Base-by-base conservation (phyloP, 2,113 vertebrate genomes). In the Aegotheles bennettii region DNA sequence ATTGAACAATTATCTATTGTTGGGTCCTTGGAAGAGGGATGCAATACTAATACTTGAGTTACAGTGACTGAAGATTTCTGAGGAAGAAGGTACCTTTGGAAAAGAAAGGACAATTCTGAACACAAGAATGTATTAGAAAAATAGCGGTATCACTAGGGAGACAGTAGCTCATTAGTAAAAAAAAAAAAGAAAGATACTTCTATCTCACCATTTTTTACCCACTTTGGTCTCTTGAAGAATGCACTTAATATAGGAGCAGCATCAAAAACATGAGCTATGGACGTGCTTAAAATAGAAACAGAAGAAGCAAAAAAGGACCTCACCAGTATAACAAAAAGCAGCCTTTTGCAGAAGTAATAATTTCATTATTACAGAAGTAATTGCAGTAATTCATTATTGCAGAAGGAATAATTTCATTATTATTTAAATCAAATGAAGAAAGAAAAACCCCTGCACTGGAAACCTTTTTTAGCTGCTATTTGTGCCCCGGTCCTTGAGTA, bases 371-470 rank as follows among this genome's bases (percentile, higher is more conserved):
- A 53, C n/a, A n/a, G n/a, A n/a, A n/a, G n/a, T n/a, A n/a, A n/a
- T n/a, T n/a, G n/a, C n/a, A n/a, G n/a, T n/a, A n/a, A n/a, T n/a
- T n/a, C n/a, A n/a, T n/a, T n/a, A n/a, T n/a, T n/a, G n/a, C n/a
- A n/a, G n/a, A n/a, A n/a, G n/a, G n/a, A n/a, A n/a, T n/a, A n/a
- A 82, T 82, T 91, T 64, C 5, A 19, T 76, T 87, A 25, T 65
- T 65, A 53, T 51, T 84, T 75, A 47, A 89, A 71, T 47, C 15
- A 60, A 60, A 14, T 6, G 38, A 42, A 57, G 3, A 45, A 90
- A 57, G 0, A 20, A 77, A 56, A 4, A 1, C 7, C 7, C 2
- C 11, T 31, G 5, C 23, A 42, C 29, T 11, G 51, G 21, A 54
- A 89, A 35, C 6, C 2, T 59, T 45, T 63, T 13, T 87, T 82